These are phyloP conservation scores for Verasper variegatus DNA, from an alignment of 2,113 vertebrate genomes.

Conservation along the genomic window DNA sequence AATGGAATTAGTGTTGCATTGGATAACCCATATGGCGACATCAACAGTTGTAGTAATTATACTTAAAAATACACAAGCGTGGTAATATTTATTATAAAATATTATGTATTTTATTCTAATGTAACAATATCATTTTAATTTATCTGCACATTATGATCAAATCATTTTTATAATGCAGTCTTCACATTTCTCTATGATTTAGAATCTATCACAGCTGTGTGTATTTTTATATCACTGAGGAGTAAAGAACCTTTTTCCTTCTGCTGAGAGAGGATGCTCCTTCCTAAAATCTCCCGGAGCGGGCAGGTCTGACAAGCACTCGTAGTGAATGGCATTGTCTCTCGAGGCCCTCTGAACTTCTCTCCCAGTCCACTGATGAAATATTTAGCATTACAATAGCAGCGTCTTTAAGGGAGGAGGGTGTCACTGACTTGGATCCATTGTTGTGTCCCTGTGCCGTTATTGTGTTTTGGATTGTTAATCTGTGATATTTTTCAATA, in stretches of 20 bases:
- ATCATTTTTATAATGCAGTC: background rate
- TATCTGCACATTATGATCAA: background rate
- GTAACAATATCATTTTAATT: background rate
- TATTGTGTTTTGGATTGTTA: slow-evolving; percentile 29
- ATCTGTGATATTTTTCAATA: slow-evolving; percentile 7
- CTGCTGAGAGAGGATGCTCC: slow-evolving; percentile 20
- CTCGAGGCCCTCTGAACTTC: slow-evolving; percentile 71
- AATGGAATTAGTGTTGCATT: too few relatives aligned
- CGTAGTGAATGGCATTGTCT: slow-evolving; percentile 51
- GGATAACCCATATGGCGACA: too few relatives aligned
- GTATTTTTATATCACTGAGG: background rate
- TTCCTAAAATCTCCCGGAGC: slow-evolving; percentile 44
- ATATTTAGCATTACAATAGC: slow-evolving; percentile 79
- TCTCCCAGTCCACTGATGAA: slow-evolving; percentile 66
- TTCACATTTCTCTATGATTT: background rate
- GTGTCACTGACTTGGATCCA: slow-evolving; percentile 40
- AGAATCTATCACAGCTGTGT: background rate
- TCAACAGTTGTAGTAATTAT: too few relatives aligned
- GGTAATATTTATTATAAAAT: too few relatives aligned
- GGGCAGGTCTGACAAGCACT: slow-evolving; percentile 52
- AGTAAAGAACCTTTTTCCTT: background rate
- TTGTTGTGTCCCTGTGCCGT: slow-evolving; percentile 34
- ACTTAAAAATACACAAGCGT: too few relatives aligned
- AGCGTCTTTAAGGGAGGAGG: slow-evolving; percentile 52
- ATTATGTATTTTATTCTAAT: too few relatives aligned